phyloP scores from a whole-genome alignment of 2,888 invertebrate species.

The Meiosimyza decipiens region DNA sequence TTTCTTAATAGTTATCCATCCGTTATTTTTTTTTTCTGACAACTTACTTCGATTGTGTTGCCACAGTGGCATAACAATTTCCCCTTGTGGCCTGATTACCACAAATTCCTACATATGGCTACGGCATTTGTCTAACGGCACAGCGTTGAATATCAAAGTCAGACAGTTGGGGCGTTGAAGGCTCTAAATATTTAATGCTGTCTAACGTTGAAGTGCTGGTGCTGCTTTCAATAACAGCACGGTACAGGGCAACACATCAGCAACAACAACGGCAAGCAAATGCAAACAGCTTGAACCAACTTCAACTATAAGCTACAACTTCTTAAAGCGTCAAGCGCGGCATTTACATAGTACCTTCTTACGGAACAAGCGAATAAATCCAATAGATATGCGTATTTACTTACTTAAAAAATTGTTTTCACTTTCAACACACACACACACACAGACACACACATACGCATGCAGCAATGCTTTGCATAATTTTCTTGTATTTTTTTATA shows the following conservation, averaged over 20 bases:
- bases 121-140: constrained; percentile 3
- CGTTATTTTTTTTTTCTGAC: too few species aligned
- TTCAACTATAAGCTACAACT: not conserved
- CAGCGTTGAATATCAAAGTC: too few species aligned
- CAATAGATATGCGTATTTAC: constrained; percentile 8
- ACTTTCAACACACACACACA: not conserved
- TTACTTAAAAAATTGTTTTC: constrained; percentile 12
- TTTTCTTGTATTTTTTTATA: not conserved
- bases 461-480: not conserved
- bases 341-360: not conserved
- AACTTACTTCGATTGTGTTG: too few species aligned
- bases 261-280: not conserved
- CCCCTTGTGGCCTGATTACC: constrained; percentile 7
- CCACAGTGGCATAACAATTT: too few species aligned
- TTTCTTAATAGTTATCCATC: too few species aligned
- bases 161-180: constrained; percentile 1
- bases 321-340: not conserved
- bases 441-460: too few species aligned
- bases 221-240: not conserved
- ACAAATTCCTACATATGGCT: not conserved
- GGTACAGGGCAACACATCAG: not conserved
- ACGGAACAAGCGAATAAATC: not conserved
- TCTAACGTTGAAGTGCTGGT: not conserved
- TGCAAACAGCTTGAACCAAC: not conserved
- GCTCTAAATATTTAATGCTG: constrained; percentile 26